A percentile compares a stretch with the other conserved stretches of the same genome.
Evolutionary conservation across 2,113 vertebrate genomes (phyloP).

Genomic region (Macaca mulatta): DNA sequence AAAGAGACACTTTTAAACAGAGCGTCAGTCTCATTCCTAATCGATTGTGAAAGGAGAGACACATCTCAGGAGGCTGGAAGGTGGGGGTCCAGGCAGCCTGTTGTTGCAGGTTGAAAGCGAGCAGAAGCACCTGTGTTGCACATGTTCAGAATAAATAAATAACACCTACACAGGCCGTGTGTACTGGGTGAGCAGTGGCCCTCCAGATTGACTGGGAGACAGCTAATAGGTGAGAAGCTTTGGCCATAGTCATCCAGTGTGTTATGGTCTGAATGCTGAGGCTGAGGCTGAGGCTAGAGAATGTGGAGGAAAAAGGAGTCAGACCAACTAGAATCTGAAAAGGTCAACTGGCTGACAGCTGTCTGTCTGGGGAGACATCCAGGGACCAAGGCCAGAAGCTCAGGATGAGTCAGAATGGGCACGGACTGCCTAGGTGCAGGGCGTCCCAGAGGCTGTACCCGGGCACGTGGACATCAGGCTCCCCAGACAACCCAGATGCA

Average conservation of each 20-base stretch:
- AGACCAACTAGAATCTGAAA: not conserved
- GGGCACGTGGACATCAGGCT: not conserved
- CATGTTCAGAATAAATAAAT: not conserved
- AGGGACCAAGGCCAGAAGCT: not conserved
- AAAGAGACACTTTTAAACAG: not conserved
- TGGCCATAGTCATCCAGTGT: not conserved
- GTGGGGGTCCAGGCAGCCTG: not conserved
- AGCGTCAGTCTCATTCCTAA: not conserved
- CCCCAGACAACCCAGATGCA: not conserved
- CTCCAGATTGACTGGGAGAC: not conserved
- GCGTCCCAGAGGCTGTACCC: not conserved
- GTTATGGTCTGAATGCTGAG: not conserved
- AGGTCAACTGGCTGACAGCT: constrained; percentile 29
- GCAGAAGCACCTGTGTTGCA: not conserved
- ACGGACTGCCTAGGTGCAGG: not conserved
- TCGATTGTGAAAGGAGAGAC: not conserved
- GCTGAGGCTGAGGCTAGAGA: not conserved
- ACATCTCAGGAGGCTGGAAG: not conserved
- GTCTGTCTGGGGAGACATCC: not conserved
- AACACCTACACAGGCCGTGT: not conserved
- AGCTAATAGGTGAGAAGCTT: not conserved
- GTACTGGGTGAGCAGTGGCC: not conserved
- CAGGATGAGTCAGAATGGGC: constrained; percentile 39
- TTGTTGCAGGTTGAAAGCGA: not conserved
- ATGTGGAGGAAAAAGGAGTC: not conserved